Evolutionary conservation across 37 sponge, comb jelly and placozoan genomes (phyloP).

Genomic region (Petrosia ficiformis): DNA sequence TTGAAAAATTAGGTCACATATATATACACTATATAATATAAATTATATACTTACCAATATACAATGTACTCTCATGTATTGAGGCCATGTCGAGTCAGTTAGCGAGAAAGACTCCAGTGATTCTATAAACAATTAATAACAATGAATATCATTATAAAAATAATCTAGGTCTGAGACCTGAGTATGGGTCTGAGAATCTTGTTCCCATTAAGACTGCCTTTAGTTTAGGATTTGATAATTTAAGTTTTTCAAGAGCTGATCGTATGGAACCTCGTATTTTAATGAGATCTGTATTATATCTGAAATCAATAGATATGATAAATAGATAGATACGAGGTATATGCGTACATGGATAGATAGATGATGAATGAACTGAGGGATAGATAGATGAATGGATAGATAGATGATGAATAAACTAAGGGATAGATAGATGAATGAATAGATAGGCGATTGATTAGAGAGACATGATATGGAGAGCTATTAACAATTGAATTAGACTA

Average conservation of each 20-base stretch:
- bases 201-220: slow-evolving; percentile 94
- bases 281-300: slow-evolving; percentile 63
- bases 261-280: slow-evolving; percentile 32
- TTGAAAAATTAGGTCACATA: too few relatives aligned
- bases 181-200: slow-evolving; percentile 81
- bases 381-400: too few relatives aligned
- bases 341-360: too few relatives aligned
- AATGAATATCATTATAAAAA: background rate
- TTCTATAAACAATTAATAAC: slow-evolving; percentile 19
- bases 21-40: too few relatives aligned
- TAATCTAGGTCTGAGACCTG: slow-evolving; percentile 6
- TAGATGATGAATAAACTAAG: too few relatives aligned
- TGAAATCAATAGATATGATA: background rate
- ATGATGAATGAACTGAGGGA: too few relatives aligned
- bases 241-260: slow-evolving; percentile 54
- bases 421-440: too few relatives aligned
- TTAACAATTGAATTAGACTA: too few relatives aligned
- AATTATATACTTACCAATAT: slow-evolving; percentile 56
- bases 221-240: slow-evolving; percentile 55
- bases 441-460: too few relatives aligned
- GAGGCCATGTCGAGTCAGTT: slow-evolving; percentile 85
- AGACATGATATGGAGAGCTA: too few relatives aligned
- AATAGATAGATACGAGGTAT: too few relatives aligned
- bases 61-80: slow-evolving; percentile 86
- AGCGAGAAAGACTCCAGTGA: slow-evolving; percentile 53